Percentiles rank a stretch among this genome's conserved stretches.
Evolutionary conservation across 64 coral and sea anemone species (phyloP).

Genomic region (Trachythela sp.): DNA sequence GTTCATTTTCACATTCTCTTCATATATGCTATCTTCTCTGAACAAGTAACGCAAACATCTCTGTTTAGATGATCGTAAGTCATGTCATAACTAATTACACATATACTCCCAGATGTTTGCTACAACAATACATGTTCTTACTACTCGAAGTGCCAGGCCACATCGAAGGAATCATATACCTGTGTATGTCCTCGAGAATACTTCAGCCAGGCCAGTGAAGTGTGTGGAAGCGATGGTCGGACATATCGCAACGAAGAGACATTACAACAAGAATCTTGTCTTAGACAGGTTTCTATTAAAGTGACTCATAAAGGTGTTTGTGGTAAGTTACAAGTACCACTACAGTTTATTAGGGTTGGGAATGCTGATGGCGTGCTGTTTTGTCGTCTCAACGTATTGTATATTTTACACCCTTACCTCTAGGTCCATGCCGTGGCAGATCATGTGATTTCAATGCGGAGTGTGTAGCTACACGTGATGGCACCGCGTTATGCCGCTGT

Average conservation of each 20-base stretch:
- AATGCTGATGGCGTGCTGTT: background rate
- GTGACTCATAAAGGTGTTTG: background rate
- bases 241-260: background rate
- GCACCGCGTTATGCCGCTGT: conserved; percentile 65
- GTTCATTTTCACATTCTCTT: too few relatives aligned
- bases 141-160: background rate
- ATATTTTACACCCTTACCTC: background rate
- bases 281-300: background rate
- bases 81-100: background rate
- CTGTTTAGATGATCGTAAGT: too few relatives aligned
- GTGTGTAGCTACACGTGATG: conserved; percentile 57
- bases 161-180: background rate
- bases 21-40: too few relatives aligned
- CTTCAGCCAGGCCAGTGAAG: background rate
- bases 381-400: background rate
- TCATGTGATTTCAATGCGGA: conserved; percentile 61
- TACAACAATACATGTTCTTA: background rate
- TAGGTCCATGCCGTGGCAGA: conserved; percentile 58
- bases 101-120: background rate
- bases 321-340: background rate
- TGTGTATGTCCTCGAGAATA: background rate
- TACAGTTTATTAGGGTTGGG: background rate
- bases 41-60: too few relatives aligned
- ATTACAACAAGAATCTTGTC: background rate
- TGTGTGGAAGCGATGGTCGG: background rate